phyloP scores from a whole-genome alignment of 2,888 invertebrate species.

The Terebella lapidaria region DNA sequence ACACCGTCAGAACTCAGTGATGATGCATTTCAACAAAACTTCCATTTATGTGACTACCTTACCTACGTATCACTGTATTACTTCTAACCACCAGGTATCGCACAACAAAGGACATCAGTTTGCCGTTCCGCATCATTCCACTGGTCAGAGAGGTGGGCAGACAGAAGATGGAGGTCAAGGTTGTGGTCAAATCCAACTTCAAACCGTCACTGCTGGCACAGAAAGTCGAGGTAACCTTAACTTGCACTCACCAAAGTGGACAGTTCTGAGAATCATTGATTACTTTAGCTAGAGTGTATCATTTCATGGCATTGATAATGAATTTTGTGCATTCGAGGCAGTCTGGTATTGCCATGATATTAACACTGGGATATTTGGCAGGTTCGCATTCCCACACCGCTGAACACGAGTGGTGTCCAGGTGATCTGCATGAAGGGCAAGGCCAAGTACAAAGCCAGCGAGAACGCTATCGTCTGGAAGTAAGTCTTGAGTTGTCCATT shows the following conservation, averaged over 20 bases:
- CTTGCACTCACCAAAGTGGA: too few species aligned
- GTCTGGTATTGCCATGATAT: too few species aligned
- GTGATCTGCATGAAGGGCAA: slow-evolving; percentile 98
- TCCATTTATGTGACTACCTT: too few species aligned
- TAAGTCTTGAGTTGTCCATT: too few species aligned
- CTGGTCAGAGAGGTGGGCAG: slow-evolving; percentile 95
- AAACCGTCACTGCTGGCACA: slow-evolving; percentile 96
- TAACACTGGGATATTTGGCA: too few species aligned
- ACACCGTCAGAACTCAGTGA: too few species aligned
- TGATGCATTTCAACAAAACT: too few species aligned
- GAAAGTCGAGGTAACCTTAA: slow-evolving; percentile 88
- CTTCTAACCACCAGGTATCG: slow-evolving; percentile 76
- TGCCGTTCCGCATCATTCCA: slow-evolving; percentile 98
- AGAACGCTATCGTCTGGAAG: slow-evolving; percentile 97
- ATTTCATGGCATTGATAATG: too few species aligned
- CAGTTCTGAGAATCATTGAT: too few species aligned
- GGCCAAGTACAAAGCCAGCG: slow-evolving; percentile 98
- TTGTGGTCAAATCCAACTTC: slow-evolving; percentile 97
- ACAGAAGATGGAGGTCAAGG: slow-evolving; percentile 99
- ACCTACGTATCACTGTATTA: too few species aligned
- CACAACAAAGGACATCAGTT: slow-evolving; percentile 98
- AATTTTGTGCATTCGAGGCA: too few species aligned
- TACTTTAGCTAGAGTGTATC: too few species aligned
- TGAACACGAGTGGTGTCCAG: slow-evolving; percentile 98
- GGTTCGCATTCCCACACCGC: slow-evolving; percentile 90